Evolutionary conservation across 2,888 invertebrate species (phyloP).

Genomic region (Ommatoiulus sabulosus): DNA sequence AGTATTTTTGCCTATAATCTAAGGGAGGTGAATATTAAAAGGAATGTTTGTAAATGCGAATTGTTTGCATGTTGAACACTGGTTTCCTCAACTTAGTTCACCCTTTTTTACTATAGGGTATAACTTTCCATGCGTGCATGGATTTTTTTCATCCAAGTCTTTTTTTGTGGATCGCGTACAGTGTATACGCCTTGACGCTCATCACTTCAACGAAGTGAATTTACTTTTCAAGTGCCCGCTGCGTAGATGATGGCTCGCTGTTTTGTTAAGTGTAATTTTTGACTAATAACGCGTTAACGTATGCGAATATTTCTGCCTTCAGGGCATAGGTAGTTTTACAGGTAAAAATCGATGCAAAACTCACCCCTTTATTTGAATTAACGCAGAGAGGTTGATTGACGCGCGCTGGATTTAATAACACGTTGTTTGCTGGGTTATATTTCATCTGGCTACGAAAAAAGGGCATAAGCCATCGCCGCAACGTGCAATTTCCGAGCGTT

Average conservation of each 20-base stretch:
- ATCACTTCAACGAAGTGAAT: background rate
- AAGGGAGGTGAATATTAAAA: too few species aligned
- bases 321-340: background rate
- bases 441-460: background rate
- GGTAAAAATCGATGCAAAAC: background rate
- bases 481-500: too few species aligned
- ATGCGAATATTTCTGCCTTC: background rate
- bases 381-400: conserved; percentile 9
- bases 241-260: background rate
- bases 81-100: too few species aligned
- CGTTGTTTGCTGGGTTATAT: background rate
- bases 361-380: conserved; percentile 39
- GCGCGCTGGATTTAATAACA: conserved; percentile 8
- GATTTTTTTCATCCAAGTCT: too few species aligned
- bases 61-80: background rate
- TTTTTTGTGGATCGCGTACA: too few species aligned
- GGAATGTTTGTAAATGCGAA: too few species aligned
- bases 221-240: background rate
- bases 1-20: too few species aligned
- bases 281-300: conserved; percentile 15
- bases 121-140: background rate
- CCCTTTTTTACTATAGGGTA: background rate
- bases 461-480: background rate
- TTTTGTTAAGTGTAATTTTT: background rate
- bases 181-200: too few species aligned